Evolutionary conservation across 2,888 invertebrate species (phyloP).

Genomic region (Tenodera sinensis): DNA sequence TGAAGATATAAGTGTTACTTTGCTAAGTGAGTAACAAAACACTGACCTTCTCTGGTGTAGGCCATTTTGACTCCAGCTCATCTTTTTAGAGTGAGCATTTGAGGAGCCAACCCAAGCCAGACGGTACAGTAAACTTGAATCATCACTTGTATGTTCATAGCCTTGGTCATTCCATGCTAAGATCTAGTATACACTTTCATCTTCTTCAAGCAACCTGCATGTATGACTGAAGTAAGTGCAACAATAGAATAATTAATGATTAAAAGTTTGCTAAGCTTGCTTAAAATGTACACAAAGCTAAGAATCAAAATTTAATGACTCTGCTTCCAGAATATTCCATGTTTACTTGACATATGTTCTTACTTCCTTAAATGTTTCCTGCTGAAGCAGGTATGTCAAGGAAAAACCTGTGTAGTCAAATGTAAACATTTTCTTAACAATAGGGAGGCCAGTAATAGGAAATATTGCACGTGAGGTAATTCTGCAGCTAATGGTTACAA

Average conservation of each 20-base stretch:
- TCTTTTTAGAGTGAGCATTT: slow-evolving; percentile 53
- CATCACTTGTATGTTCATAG: slow-evolving; percentile 55
- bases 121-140: slow-evolving; percentile 50
- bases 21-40: not conserved
- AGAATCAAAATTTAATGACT: too few species aligned
- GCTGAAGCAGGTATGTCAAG: too few species aligned
- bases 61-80: slow-evolving; percentile 56
- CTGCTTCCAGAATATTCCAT: too few species aligned
- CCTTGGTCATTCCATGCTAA: slow-evolving; percentile 62
- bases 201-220: slow-evolving; percentile 49
- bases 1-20: not conserved
- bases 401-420: too few species aligned
- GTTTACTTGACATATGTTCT: too few species aligned
- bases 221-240: slow-evolving; percentile 55
- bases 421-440: too few species aligned
- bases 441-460: too few species aligned
- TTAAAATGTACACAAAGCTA: too few species aligned
- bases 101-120: slow-evolving; percentile 57
- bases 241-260: not conserved
- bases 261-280: too few species aligned
- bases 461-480: too few species aligned
- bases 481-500: too few species aligned
- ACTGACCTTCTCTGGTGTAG: slow-evolving; percentile 53
- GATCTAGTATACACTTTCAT: slow-evolving; percentile 52
- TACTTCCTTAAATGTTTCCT: too few species aligned